Conservation (phyloP, 2,113 vertebrate species). For the Antigone vipio region DNA sequence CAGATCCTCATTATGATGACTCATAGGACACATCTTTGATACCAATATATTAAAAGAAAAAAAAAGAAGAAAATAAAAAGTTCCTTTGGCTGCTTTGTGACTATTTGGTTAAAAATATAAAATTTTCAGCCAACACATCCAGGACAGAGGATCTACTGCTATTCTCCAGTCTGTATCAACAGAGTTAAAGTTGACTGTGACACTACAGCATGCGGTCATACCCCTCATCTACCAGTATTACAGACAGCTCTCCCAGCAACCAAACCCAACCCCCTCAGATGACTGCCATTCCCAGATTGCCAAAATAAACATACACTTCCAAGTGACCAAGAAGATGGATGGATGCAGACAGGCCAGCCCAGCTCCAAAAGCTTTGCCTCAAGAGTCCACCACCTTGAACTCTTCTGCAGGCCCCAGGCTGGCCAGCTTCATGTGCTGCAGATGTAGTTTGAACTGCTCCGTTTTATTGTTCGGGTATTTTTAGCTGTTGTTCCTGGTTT, state of each 20-base stretch:
- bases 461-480: background rate
- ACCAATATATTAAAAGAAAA: background rate
- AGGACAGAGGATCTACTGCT: background rate
- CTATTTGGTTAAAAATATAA: background rate
- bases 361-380: background rate
- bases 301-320: background rate
- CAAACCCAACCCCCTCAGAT: background rate
- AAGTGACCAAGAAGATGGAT: background rate
- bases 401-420: background rate
- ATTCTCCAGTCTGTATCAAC: background rate
- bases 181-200: background rate
- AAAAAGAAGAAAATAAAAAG: background rate
- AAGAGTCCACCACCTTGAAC: background rate
- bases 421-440: background rate
- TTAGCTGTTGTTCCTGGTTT: background rate
- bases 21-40: slow-evolving; percentile 5
- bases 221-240: background rate
- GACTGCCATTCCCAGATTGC: background rate
- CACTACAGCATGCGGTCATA: rapidly evolving
- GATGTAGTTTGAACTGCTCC: background rate
- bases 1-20: slow-evolving; percentile 6
- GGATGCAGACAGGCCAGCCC: background rate
- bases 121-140: background rate
- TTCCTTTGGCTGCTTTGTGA: background rate
- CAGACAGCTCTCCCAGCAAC: background rate